Base-by-base conservation (phyloP, 2,113 vertebrate species). In the Montifringilla adamsi region DNA sequence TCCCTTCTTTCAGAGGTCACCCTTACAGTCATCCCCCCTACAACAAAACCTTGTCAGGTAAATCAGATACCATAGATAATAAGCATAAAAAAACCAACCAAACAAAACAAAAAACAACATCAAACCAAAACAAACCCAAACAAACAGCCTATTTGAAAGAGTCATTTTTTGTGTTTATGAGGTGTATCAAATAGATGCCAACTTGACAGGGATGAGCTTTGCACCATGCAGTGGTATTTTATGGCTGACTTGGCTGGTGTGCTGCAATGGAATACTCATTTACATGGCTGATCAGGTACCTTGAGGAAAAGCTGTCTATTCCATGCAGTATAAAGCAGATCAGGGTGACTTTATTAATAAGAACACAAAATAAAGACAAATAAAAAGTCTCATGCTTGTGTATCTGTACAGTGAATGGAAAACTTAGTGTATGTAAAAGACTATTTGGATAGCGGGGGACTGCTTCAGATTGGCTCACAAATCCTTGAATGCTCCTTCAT, bases 1-100 rank as follows among this genome's bases (percentile, higher is more conserved):
- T 60, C 24, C 37, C 1, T 31, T 79, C 50, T 63, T 11, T 1
- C 28, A 55, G 37, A 66, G 6, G 3, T 74, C 44, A 24, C 3
- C 39, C 17, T 5, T 56, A 11, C 7, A 55, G 50, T 15, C 0
- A 0, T 39, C 1, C 4, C 8, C 30, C 7, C 2, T 1, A 15
- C 52, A 28, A 30, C 9, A 46, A 67, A 76, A 60, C 30, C 10
- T 67, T 46, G 6, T 5, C 28, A 80, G 15, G 15, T 46, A 80
- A 66, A 52, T 56, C 6, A 9, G 5, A 46, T 21, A 13, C 4
- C 10, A 27, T 15, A 17, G 24, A 27, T 17, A 43, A 47, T 20
- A 35, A 60, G 10, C 9, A 47, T 19, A 6, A 22, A 9, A 7
- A 7, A 17, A 9, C 39, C 39, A 41, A 41, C 5, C 39, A 41